Percentiles rank a stretch among this genome's conserved stretches.
Conservation (phyloP, 1,140 invertebrate species). For the Drosophila lacertosa region DNA sequence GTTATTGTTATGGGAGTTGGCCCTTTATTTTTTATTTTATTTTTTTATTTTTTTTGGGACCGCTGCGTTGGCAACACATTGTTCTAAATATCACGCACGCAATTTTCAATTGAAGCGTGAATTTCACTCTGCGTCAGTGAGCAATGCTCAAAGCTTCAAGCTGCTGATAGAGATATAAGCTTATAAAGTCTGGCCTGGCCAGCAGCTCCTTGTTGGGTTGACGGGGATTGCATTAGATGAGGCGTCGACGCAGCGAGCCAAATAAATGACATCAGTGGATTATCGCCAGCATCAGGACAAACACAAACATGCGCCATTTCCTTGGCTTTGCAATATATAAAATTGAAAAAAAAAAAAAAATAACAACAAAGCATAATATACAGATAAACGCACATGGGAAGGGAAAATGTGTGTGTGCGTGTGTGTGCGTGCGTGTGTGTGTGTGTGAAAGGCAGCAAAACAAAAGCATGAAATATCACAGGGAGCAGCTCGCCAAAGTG, state of each 20-base stretch:
- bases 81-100: conserved; percentile 76
- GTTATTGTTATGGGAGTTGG: conserved; percentile 56
- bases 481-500: conserved; percentile 56
- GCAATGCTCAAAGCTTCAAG: conserved; percentile 67
- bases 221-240: conserved; percentile 1
- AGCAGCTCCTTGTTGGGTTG: background rate
- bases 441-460: conserved; percentile 48
- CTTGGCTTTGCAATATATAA: conserved; percentile 66
- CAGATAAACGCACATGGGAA: conserved; percentile 27
- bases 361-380: conserved; percentile 36
- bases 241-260: conserved; percentile 63
- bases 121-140: conserved; percentile 72
- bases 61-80: conserved; percentile 74
- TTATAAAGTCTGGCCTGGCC: conserved; percentile 61
- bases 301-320: conserved; percentile 73
- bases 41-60: conserved; percentile 21
- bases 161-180: conserved; percentile 76
- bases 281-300: conserved; percentile 71
- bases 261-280: conserved; percentile 80
- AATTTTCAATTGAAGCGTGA: conserved; percentile 79
- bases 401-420: conserved; percentile 28
- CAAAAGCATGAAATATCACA: conserved; percentile 78
- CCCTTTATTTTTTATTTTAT: conserved; percentile 11
- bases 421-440: conserved; percentile 39
- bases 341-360: conserved; percentile 61